Conservation (phyloP, 2,888 invertebrate genomes). For the Ceramica pisi region DNA sequence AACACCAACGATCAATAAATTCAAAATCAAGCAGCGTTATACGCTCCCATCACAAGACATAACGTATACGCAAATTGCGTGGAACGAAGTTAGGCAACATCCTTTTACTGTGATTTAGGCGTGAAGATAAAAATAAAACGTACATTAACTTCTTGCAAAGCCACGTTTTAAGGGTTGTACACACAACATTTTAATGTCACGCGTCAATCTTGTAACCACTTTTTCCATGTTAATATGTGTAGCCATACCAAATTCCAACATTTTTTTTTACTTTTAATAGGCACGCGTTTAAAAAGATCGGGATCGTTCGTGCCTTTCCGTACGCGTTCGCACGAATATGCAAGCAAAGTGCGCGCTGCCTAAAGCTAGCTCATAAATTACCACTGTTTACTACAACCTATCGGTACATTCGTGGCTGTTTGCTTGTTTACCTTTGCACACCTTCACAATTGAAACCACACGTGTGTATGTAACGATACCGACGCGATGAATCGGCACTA, state of each 20-base stretch:
- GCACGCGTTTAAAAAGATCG: too few relatives aligned
- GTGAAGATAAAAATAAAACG: slow-evolving; percentile 15
- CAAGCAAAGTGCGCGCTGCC: not conserved
- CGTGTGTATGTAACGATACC: not conserved
- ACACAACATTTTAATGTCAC: slow-evolving; percentile 1
- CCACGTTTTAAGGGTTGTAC: not conserved
- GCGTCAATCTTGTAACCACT: too few relatives aligned
- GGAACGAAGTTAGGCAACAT: slow-evolving; percentile 22
- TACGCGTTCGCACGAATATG: too few relatives aligned
- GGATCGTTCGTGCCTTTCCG: not conserved
- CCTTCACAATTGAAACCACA: slow-evolving; percentile 17
- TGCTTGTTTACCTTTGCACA: slow-evolving; percentile 18
- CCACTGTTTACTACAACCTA: not conserved
- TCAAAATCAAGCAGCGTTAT: not conserved
- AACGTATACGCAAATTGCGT: slow-evolving; percentile 32
- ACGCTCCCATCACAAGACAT: slow-evolving; percentile 19
- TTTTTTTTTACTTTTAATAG: too few relatives aligned
- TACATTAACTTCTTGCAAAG: slow-evolving; percentile 20
- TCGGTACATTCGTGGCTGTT: not conserved
- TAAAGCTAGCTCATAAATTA: slow-evolving; percentile 5
- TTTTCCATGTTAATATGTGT: too few relatives aligned
- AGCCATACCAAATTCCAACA: too few relatives aligned
- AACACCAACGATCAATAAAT: too few relatives aligned
- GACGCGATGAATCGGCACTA: slow-evolving; percentile 1
- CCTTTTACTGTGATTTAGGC: slow-evolving; percentile 29